Evolutionary conservation across 2,888 invertebrate species (phyloP).

Genomic region (Slavum lentiscoides): DNA sequence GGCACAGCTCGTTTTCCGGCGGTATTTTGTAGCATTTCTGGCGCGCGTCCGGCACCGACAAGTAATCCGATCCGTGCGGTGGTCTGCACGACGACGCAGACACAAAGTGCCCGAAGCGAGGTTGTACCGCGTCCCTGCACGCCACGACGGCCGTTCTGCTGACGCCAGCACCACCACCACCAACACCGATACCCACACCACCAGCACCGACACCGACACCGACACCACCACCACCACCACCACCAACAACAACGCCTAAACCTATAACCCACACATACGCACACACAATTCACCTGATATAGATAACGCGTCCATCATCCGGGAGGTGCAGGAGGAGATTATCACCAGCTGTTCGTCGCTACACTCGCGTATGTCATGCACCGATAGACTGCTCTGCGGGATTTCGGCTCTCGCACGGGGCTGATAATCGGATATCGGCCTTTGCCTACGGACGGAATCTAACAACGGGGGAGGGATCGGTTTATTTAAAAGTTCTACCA

Average conservation of each 20-base stretch:
- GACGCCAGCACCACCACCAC: conserved; percentile 28
- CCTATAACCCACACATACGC: conserved; percentile 48
- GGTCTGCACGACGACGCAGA: conserved; percentile 20
- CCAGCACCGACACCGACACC: conserved; percentile 33
- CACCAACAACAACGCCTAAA: conserved; percentile 31
- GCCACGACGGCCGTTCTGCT: conserved; percentile 11
- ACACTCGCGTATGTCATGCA: conserved; percentile 51
- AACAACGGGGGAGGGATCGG: conserved; percentile 2
- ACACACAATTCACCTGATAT: conserved; percentile 53
- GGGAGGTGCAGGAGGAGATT: conserved; percentile 26
- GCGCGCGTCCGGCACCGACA: conserved; percentile 51
- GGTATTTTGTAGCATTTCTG: conserved; percentile 57
- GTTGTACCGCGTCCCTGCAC: conserved; percentile 38
- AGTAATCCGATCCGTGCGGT: conserved; percentile 5
- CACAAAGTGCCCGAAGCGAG: conserved; percentile 36
- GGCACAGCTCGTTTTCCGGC: conserved; percentile 56
- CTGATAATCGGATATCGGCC: conserved; percentile 50
- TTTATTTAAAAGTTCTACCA: conserved; percentile 6
- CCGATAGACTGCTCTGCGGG: conserved; percentile 47
- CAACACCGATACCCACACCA: neutral
- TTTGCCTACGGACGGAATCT: conserved; percentile 43
- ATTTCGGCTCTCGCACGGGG: conserved; percentile 35
- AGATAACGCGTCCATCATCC: conserved; percentile 47
- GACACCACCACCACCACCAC: conserved; percentile 26
- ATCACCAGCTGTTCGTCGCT: conserved; percentile 37